Conservation (phyloP, 2,888 invertebrate genomes). For the Calameuta filiformis region DNA sequence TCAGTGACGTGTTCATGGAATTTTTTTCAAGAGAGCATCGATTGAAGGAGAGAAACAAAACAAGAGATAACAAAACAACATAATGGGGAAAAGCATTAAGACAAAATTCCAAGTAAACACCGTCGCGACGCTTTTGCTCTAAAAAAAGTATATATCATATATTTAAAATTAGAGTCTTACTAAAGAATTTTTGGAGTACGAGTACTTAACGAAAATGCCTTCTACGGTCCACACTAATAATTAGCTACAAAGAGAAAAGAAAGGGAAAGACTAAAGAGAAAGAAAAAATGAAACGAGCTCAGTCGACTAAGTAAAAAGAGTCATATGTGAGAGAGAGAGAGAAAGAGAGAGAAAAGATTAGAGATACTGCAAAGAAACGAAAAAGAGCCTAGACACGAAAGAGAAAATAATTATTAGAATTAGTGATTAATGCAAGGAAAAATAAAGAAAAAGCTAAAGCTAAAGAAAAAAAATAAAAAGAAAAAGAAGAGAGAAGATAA, state of each 20-base stretch:
- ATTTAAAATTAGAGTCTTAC: slow-evolving; percentile 14
- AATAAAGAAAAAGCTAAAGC: slow-evolving; percentile 3
- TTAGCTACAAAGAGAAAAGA: background rate
- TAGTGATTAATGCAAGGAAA: background rate
- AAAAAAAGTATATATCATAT: slow-evolving; percentile 7
- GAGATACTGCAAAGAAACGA: slow-evolving; percentile 20
- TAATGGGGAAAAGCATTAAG: background rate
- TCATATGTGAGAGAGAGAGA: background rate
- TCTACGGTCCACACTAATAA: slow-evolving; percentile 38
- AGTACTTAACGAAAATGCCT: slow-evolving; percentile 46
- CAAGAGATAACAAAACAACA: background rate
- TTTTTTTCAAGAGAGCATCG: background rate
- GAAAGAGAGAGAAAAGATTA: slow-evolving; percentile 21
- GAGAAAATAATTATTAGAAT: slow-evolving; percentile 15
- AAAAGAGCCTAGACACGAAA: slow-evolving; percentile 10
- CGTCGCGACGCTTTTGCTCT: background rate
- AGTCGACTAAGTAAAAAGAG: background rate
- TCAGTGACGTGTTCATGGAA: background rate
- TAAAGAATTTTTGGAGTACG: slow-evolving; percentile 18
- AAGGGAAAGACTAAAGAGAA: background rate
- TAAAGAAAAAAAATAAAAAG: slow-evolving; percentile 11
- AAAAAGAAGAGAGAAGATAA: slow-evolving; percentile 16
- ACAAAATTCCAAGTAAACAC: background rate
- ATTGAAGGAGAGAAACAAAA: too few relatives aligned
- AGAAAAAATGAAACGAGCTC: background rate